Evolutionary conservation across 2,113 vertebrate genomes (phyloP).

Genomic region (Leuciscus idus): DNA sequence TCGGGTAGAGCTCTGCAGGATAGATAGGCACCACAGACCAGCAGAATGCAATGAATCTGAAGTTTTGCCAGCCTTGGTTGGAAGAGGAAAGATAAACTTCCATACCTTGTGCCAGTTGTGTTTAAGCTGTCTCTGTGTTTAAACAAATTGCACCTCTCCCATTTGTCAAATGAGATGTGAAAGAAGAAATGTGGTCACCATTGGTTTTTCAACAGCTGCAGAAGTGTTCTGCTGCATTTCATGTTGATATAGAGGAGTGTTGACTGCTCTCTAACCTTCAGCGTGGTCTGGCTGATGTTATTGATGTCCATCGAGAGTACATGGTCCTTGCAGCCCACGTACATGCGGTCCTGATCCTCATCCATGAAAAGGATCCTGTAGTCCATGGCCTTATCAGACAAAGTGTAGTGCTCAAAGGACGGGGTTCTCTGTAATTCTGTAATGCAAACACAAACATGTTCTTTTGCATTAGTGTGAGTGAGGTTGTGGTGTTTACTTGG

Average conservation of each 20-base stretch:
- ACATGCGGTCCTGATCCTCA: slow-evolving; percentile 97
- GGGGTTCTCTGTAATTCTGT: slow-evolving; percentile 88
- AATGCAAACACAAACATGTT: slow-evolving; percentile 46
- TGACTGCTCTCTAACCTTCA: slow-evolving; percentile 82
- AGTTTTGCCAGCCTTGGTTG: slow-evolving; percentile 14
- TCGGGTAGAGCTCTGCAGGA: background rate
- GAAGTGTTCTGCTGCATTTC: slow-evolving; percentile 2
- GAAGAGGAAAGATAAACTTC: slow-evolving; percentile 3
- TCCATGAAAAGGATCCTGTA: slow-evolving; percentile 97
- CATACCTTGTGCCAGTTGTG: slow-evolving; percentile 2
- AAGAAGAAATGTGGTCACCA: background rate
- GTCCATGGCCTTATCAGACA: slow-evolving; percentile 89
- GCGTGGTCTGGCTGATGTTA: slow-evolving; percentile 90
- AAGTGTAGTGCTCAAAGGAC: slow-evolving; percentile 86
- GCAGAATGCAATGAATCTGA: background rate
- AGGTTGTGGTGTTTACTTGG: background rate
- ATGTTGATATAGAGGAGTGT: background rate
- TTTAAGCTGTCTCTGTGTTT: background rate
- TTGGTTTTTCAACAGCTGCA: background rate
- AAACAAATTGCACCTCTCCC: background rate
- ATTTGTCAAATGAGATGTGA: background rate
- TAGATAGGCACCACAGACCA: background rate
- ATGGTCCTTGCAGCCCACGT: slow-evolving; percentile 97
- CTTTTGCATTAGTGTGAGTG: background rate
- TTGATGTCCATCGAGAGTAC: slow-evolving; percentile 97